A percentile compares a stretch with the other conserved stretches of the same genome.
These are phyloP conservation scores for Amphiprion clarkii DNA, from an alignment of 2,797 vertebrate species.

Conservation along the genomic window DNA sequence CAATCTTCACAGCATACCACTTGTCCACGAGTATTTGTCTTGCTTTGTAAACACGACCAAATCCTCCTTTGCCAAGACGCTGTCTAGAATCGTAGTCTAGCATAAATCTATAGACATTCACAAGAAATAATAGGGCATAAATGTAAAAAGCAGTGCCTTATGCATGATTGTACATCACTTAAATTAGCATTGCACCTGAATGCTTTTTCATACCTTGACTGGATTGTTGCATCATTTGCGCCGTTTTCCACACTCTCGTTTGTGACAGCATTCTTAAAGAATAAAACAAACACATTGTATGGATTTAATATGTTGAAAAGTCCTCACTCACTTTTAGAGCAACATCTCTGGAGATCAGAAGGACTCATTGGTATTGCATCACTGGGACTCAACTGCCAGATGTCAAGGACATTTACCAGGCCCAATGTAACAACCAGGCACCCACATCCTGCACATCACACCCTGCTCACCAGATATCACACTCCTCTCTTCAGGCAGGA, in stretches of 20 bases:
- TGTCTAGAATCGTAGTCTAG: constrained; percentile 56
- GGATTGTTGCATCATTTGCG: not conserved
- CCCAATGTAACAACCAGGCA: too few species aligned
- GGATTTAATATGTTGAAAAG: not conserved
- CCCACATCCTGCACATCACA: too few species aligned
- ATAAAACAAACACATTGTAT: not conserved
- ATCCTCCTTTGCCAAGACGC: constrained; percentile 70
- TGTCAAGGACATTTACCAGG: too few species aligned
- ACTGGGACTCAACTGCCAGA: too few species aligned
- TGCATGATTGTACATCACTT: not conserved
- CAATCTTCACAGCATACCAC: constrained; percentile 80
- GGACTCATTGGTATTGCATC: too few species aligned
- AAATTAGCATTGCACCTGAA: not conserved
- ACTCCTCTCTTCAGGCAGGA: too few species aligned
- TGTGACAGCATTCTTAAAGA: constrained; percentile 16
- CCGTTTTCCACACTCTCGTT: not conserved
- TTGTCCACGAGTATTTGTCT: constrained; percentile 35
- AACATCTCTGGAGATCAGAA: not conserved
- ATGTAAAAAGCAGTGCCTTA: not conserved
- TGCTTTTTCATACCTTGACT: constrained; percentile 47
- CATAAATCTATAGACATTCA: constrained; percentile 66
- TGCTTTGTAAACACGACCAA: constrained; percentile 77
- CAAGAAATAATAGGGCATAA: not conserved
- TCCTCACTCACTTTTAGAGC: not conserved
- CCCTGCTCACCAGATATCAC: too few species aligned